Conservation (phyloP, 2,888 invertebrate genomes). For the Callyntrura guangdongensis region DNA sequence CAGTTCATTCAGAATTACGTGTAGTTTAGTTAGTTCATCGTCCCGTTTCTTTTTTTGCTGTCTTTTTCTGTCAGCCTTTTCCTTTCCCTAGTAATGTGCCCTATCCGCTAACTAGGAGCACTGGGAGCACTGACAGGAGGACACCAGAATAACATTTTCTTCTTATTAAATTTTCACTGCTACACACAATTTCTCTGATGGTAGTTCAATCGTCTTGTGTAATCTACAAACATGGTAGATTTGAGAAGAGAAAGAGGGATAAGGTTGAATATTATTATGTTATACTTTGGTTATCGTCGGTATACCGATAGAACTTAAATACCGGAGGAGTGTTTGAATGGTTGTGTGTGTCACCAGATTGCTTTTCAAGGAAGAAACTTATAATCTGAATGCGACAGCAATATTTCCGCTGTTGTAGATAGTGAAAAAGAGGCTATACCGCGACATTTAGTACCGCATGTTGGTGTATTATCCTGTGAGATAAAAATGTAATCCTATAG, state of each 20-base stretch:
- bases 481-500: conserved; percentile 67
- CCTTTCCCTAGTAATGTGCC: not conserved
- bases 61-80: conserved; percentile 29
- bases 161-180: conserved; percentile 71
- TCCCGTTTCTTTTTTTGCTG: conserved; percentile 41
- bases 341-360: not conserved
- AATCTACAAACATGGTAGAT: conserved; percentile 6
- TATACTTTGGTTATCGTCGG: not conserved
- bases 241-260: not conserved
- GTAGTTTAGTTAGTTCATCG: conserved; percentile 62
- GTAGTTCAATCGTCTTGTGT: not conserved
- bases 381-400: conserved; percentile 43
- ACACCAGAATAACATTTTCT: conserved; percentile 50
- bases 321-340: not conserved
- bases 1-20: conserved; percentile 69
- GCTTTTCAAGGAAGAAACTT: not conserved
- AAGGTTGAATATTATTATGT: not conserved
- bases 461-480: not conserved
- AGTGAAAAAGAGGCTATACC: not conserved
- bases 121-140: conserved; percentile 9
- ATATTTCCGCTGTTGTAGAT: conserved; percentile 1
- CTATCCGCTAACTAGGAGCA: conserved; percentile 10
- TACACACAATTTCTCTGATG: not conserved
- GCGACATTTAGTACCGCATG: not conserved
- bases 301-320: not conserved